These are phyloP conservation scores for Papilio glaucus DNA, from an alignment of 1,140 invertebrate genomes.

Conservation along the genomic window DNA sequence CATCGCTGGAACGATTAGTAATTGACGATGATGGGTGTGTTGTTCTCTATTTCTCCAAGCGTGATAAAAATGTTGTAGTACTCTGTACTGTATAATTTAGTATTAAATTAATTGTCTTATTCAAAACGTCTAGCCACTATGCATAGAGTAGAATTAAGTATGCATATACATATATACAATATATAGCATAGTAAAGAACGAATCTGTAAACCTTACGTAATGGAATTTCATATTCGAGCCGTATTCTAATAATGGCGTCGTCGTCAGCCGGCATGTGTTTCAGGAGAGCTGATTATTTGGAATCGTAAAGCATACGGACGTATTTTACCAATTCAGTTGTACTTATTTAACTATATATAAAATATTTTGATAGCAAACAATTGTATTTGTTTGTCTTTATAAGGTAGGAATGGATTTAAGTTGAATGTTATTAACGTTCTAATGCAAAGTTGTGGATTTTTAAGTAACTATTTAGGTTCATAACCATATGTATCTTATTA, in stretches of 20 bases:
- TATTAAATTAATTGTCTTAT: no score
- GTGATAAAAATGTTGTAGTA: no score
- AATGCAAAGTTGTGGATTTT: no score
- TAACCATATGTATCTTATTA: no score
- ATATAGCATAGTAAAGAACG: background rate
- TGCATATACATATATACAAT: background rate
- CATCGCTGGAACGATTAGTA: no score
- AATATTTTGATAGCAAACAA: background rate
- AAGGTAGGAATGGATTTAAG: no score
- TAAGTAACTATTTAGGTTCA: no score
- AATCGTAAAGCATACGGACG: conserved; percentile 13
- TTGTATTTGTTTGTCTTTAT: background rate
- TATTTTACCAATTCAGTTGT: background rate
- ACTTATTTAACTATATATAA: background rate
- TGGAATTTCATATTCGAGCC: conserved; percentile 4
- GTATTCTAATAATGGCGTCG: conserved; percentile 9
- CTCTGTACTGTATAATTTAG: no score
- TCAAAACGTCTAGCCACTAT: no score
- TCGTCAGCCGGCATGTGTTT: conserved; percentile 9
- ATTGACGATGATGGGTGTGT: no score
- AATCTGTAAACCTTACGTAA: conserved; percentile 4
- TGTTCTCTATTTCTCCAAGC: no score
- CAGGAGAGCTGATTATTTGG: conserved; percentile 1
- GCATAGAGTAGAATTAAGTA: background rate
- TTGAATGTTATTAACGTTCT: no score